These are phyloP conservation scores for Stichodactyla mertensii DNA, from an alignment of 64 coral and sea anemone genomes.

Conservation along the genomic window DNA sequence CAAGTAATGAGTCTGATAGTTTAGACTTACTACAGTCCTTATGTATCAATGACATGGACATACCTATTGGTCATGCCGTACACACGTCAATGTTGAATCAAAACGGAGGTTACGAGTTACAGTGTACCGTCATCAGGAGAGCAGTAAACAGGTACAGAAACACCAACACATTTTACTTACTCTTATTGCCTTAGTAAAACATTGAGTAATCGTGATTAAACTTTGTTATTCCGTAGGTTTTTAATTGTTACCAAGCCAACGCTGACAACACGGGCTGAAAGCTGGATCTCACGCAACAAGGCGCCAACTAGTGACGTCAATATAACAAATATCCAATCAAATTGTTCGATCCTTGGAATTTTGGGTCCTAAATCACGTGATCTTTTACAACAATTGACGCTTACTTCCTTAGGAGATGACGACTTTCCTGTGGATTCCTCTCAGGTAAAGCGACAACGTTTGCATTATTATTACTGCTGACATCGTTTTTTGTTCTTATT, in stretches of 20 bases:
- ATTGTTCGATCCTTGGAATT: too few relatives aligned
- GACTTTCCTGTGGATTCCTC: too few relatives aligned
- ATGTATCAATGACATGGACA: constrained; percentile 33
- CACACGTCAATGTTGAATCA: constrained; percentile 47
- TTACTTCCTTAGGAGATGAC: too few relatives aligned
- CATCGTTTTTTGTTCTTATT: too few relatives aligned
- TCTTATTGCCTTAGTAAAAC: too few relatives aligned
- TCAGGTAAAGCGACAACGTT: neutral
- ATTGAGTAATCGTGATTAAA: neutral
- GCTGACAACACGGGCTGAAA: neutral
- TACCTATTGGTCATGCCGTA: constrained; percentile 10
- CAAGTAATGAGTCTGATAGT: constrained; percentile 25
- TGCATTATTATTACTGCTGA: too few relatives aligned
- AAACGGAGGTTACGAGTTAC: constrained; percentile 34
- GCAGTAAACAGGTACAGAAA: constrained; percentile 24
- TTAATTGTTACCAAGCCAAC: constrained; percentile 24
- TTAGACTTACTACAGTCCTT: constrained; percentile 39
- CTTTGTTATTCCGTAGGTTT: neutral
- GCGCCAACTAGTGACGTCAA: too few relatives aligned
- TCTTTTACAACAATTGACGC: too few relatives aligned
- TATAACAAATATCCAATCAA: too few relatives aligned
- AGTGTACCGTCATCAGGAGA: constrained; percentile 33
- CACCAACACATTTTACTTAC: too few relatives aligned
- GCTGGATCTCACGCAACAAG: too few relatives aligned
- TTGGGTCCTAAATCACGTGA: too few relatives aligned